Base-by-base conservation (phyloP, 2,113 vertebrate genomes). In the Hirundichthys speculiger region DNA sequence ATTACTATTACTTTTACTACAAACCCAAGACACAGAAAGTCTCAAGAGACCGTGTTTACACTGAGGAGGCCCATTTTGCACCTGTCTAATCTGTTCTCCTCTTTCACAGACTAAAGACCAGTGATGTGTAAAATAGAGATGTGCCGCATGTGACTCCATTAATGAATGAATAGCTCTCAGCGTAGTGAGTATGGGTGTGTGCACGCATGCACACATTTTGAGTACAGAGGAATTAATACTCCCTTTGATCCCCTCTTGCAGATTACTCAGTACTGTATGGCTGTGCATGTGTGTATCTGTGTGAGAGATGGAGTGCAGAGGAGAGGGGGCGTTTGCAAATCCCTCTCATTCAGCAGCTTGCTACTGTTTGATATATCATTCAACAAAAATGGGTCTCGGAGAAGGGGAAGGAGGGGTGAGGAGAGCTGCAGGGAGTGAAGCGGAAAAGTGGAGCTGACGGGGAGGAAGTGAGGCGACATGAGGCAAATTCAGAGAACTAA, bases 151-250 rank as follows among this genome's bases (percentile, higher is more conserved):
- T 81, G 81, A 69, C 65, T 80, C 48, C 55, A 77, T 80, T 83
- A 88, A 84, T 88, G 75, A 90, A 86, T 87, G 82, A 84, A 80
- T 47, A 64, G 65, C 78, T 78, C 47, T 77, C 61, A 80, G 50
- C 63, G 59, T 1, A 40, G 54, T 40, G 70, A 19, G 43, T 19
- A 61, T 49, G 45, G 16, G 55, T 1, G 56, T 52, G 34, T 34
- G 22, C 6, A 10, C 30, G 9, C 30, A 10, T 40, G 16, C 47
- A 7, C 30, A 34, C 30, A 34, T 6, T 25, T 73, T 51, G 38
- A 80, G 53, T 22, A 54, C 14, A 60, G 52, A 30, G 19, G 62
- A 69, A 82, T 77, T 79, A 83, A 76, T 73, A 47, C 69, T 66
- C 41, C 41, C 49, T 77, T 71, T 77, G 63, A 83, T 82, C 65